Evolutionary conservation across 2,888 invertebrate genomes (phyloP).

Genomic region (Drosophila eohydei): DNA sequence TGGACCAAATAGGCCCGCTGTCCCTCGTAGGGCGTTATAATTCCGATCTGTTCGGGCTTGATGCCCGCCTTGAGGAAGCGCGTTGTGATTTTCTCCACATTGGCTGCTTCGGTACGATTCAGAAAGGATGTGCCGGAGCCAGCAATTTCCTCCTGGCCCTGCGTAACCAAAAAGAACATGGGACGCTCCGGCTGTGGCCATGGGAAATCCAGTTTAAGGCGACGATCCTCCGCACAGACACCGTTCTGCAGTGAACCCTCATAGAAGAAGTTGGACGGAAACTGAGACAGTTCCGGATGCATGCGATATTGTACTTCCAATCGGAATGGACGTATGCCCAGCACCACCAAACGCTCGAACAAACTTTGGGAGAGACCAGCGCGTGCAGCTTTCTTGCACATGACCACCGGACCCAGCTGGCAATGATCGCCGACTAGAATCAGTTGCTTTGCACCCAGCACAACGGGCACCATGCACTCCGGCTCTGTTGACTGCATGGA

Average conservation of each 20-base stretch:
- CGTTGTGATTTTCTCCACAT: constrained; percentile 99
- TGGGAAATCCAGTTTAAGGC: constrained; percentile 97
- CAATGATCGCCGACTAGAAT: constrained; percentile 99
- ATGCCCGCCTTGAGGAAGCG: constrained; percentile 97
- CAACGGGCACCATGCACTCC: constrained; percentile 99
- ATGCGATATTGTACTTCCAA: constrained; percentile 99
- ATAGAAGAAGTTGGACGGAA: constrained; percentile 99
- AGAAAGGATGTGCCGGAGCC: constrained; percentile 99
- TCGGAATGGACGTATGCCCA: constrained; percentile 98
- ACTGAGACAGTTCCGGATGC: constrained; percentile 98
- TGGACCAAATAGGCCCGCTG: constrained; percentile 98
- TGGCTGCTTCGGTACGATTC: constrained; percentile 99
- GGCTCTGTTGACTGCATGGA: constrained; percentile 99
- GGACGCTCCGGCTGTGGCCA: constrained; percentile 99
- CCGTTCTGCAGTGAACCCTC: constrained; percentile 99
- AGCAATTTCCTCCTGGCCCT: constrained; percentile 99
- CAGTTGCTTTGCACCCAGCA: constrained; percentile 97
- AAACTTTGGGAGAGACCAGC: constrained; percentile 98
- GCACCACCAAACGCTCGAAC: constrained; percentile 98
- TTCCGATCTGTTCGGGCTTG: constrained; percentile 98
- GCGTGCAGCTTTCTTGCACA: constrained; percentile 99
- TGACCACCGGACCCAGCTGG: constrained; percentile 99
- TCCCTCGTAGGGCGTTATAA: constrained; percentile 99
- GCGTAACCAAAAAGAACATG: constrained; percentile 99
- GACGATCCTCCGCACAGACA: constrained; percentile 97